Conservation (phyloP, 2,113 vertebrate species). For the Muntiacus reevesi region DNA sequence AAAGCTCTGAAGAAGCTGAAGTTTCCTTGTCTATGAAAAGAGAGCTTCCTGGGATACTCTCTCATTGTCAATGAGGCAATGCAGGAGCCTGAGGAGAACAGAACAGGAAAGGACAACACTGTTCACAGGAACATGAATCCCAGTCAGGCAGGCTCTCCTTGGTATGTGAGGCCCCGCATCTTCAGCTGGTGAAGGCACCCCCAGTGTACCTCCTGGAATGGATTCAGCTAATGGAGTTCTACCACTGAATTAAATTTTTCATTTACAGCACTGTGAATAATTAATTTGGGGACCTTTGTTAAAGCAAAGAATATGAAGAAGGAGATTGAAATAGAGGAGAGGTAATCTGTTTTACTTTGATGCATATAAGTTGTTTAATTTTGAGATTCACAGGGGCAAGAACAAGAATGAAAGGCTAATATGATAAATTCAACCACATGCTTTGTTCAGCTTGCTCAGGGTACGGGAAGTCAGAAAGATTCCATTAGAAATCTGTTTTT, state of each 20-base stretch:
- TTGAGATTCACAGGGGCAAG: not conserved
- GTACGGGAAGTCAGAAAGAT: not conserved
- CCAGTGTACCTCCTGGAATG: not conserved
- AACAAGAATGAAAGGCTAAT: not conserved
- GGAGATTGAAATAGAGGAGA: not conserved
- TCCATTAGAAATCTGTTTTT: not conserved
- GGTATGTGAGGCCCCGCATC: not conserved
- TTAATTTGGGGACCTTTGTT: not conserved
- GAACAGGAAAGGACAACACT: not conserved
- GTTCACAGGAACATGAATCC: accelerated
- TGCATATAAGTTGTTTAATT: not conserved
- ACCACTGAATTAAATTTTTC: not conserved
- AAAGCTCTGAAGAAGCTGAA: not conserved
- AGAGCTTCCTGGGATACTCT: not conserved
- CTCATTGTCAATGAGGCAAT: not conserved
- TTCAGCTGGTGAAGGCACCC: not conserved
- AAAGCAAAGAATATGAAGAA: not conserved
- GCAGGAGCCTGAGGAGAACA: not conserved
- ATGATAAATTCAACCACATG: not conserved
- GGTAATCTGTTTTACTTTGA: not conserved
- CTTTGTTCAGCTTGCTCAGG: not conserved
- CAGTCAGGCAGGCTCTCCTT: not conserved
- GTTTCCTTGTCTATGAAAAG: not conserved
- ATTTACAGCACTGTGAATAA: not conserved
- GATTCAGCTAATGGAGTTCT: not conserved